Conservation (phyloP, 1,140 invertebrate genomes). For the Mactra quadrangularis region DNA sequence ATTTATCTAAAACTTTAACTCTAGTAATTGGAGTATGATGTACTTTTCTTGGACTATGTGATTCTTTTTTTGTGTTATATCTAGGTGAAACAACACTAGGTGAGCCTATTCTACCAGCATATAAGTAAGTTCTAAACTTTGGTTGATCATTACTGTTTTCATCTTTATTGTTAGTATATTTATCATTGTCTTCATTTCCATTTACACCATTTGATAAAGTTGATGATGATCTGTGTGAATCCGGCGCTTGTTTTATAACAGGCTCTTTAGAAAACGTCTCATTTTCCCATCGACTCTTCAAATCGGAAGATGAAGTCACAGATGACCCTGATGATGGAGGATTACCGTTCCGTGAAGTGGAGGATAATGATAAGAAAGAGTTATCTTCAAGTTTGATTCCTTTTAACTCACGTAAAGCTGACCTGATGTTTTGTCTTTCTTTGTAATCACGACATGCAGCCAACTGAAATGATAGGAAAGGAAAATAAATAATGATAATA, state of each 20-base stretch:
- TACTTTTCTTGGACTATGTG: slow-evolving; percentile 19
- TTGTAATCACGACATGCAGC: slow-evolving; percentile 54
- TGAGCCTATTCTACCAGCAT: slow-evolving; percentile 49
- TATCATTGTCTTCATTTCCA: background rate
- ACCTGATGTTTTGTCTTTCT: slow-evolving; percentile 48
- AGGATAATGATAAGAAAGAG: slow-evolving; percentile 16
- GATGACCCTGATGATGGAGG: background rate
- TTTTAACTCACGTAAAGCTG: slow-evolving; percentile 42
- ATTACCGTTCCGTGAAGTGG: background rate
- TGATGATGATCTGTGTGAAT: too few relatives aligned
- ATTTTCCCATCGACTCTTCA: background rate
- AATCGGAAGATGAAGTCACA: background rate
- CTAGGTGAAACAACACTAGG: slow-evolving; percentile 26
- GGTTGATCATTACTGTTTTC: slow-evolving; percentile 20
- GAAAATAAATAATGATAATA: too few relatives aligned
- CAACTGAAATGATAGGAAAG: slow-evolving; percentile 37
- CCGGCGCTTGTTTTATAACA: too few relatives aligned
- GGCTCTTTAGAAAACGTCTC: background rate
- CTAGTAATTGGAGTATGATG: slow-evolving; percentile 42
- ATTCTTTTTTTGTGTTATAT: slow-evolving; percentile 13
- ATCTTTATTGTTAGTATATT: slow-evolving; percentile 14
- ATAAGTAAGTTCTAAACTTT: slow-evolving; percentile 47
- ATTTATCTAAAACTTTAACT: slow-evolving; percentile 46
- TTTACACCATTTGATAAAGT: background rate
- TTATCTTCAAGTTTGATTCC: slow-evolving; percentile 47